Percentiles rank a stretch among this genome's conserved stretches.
Evolutionary conservation across 2,113 vertebrate species (phyloP).

Genomic region (Tupaia tana): DNA sequence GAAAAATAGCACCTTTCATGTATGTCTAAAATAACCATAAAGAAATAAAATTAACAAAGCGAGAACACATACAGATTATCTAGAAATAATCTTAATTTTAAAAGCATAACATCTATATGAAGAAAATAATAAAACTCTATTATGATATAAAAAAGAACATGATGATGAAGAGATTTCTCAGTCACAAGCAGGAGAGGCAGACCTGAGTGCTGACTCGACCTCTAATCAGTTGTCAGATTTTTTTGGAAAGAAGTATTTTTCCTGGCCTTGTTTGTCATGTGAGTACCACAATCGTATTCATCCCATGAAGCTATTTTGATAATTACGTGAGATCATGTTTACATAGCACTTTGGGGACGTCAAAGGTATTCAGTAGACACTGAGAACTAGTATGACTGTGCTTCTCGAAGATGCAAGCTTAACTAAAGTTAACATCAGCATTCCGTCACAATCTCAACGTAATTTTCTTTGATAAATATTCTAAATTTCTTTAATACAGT

Average conservation of each 20-base stretch:
- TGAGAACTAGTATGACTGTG: background rate
- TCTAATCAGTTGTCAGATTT: background rate
- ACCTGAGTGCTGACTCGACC: background rate
- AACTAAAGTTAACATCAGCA: constrained; percentile 13
- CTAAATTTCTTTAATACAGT: background rate
- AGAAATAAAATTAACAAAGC: background rate
- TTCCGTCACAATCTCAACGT: background rate
- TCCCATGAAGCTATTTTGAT: background rate
- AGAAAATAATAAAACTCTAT: background rate
- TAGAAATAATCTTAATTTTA: constrained; percentile 33
- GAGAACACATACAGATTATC: background rate
- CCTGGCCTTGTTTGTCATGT: background rate
- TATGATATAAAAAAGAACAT: background rate
- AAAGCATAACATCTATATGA: background rate
- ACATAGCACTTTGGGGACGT: background rate
- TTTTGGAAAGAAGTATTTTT: background rate
- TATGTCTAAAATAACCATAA: background rate
- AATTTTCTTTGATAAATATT: constrained; percentile 8
- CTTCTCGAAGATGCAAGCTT: background rate
- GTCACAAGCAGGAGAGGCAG: background rate
- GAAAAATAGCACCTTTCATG: background rate
- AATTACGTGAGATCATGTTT: constrained; percentile 30
- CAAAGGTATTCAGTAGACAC: background rate
- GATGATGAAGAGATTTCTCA: background rate
- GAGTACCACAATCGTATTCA: background rate